Evolutionary conservation across 2,113 vertebrate species (phyloP).

Genomic region (Bambusicola thoracicus): DNA sequence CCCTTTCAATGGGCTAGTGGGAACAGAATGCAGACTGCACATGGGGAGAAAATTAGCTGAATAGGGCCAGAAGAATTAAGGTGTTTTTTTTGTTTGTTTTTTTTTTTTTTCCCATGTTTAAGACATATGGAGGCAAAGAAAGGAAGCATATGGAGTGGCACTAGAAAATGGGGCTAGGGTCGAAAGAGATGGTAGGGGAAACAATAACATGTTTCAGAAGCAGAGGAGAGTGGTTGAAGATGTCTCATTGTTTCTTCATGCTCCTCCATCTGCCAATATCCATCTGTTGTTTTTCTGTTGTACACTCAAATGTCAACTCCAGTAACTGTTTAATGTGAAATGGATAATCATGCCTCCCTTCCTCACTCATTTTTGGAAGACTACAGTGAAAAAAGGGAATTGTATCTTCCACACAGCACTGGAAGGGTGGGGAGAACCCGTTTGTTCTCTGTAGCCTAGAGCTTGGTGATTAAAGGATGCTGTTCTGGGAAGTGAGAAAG

Average conservation of each 20-base stretch:
- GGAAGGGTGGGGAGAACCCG: neutral
- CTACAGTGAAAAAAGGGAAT: neutral
- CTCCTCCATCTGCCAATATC: slow-evolving; percentile 70
- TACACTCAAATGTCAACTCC: slow-evolving; percentile 58
- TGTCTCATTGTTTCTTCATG: slow-evolving; percentile 68
- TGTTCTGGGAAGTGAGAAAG: slow-evolving; percentile 63
- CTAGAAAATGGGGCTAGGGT: slow-evolving; percentile 48
- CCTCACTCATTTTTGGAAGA: slow-evolving; percentile 1
- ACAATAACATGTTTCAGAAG: slow-evolving; percentile 64
- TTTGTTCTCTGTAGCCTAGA: neutral
- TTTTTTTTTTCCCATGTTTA: neutral
- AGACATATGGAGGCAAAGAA: slow-evolving; percentile 58
- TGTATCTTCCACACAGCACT: neutral
- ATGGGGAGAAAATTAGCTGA: neutral
- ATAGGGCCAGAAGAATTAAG: neutral
- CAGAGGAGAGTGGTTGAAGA: slow-evolving; percentile 40
- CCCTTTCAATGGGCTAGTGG: neutral
- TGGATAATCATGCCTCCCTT: slow-evolving; percentile 37
- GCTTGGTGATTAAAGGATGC: slow-evolving; percentile 32
- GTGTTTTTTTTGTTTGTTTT: neutral
- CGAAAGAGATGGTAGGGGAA: slow-evolving; percentile 60
- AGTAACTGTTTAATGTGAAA: slow-evolving; percentile 62
- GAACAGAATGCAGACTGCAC: neutral
- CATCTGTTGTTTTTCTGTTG: slow-evolving; percentile 71
- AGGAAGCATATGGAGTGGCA: slow-evolving; percentile 59